A percentile compares a stretch with the other conserved stretches of the same genome.
These are phyloP conservation scores for Amblyjoppa fuscipennis DNA, from an alignment of 2,888 invertebrate genomes.

Conservation along the genomic window DNA sequence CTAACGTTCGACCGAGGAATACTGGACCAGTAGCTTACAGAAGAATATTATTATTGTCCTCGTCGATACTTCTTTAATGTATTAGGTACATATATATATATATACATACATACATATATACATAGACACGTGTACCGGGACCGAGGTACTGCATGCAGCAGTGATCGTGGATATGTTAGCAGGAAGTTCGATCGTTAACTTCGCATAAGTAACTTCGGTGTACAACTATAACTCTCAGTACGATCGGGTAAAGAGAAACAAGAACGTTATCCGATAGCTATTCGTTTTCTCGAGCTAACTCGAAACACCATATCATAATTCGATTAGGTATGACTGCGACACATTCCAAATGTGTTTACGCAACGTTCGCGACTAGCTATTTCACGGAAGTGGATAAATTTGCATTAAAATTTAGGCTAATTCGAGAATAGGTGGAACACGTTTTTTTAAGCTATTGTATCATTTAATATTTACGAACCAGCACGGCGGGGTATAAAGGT, in stretches of 20 bases:
- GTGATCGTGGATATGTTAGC: conserved; percentile 40
- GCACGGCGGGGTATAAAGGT: background rate
- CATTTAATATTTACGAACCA: background rate
- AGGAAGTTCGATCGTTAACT: conserved; percentile 64
- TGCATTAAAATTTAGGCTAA: background rate
- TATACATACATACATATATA: background rate
- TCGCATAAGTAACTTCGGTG: conserved; percentile 27
- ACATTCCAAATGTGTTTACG: background rate
- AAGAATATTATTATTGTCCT: conserved; percentile 44
- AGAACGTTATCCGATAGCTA: conserved; percentile 14
- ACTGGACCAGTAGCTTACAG: conserved; percentile 30
- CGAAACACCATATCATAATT: conserved; percentile 18
- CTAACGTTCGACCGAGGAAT: conserved; percentile 32
- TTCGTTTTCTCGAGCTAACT: conserved; percentile 24
- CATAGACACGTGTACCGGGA: background rate
- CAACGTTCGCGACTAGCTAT: background rate
- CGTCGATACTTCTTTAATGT: conserved; percentile 41
- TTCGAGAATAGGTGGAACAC: background rate
- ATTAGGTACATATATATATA: background rate
- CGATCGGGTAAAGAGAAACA: conserved; percentile 25
- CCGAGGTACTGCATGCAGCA: conserved; percentile 25
- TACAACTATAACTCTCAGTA: conserved; percentile 24
- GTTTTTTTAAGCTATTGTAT: background rate
- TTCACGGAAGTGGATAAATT: background rate
- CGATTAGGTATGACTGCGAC: conserved; percentile 6